Evolutionary conservation across 2,797 vertebrate species (phyloP), one percentile per base, ranked within the genome.

Genomic region (Ceryle rudis): DNA sequence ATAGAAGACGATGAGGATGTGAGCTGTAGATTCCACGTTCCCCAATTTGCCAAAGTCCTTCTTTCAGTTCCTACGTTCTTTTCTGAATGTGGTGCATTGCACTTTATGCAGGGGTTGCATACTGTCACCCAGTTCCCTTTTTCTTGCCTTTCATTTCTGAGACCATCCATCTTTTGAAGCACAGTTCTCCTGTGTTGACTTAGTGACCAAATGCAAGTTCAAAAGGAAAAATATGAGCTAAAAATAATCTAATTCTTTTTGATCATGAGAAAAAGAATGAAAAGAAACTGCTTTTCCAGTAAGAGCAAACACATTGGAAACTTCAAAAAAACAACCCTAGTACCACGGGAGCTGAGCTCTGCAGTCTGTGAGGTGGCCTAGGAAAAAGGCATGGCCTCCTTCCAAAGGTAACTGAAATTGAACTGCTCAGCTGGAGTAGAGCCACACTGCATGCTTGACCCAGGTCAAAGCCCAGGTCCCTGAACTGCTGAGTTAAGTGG

Each of bases 271-370:
- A 96, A 91, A 89, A 81, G 28, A 78, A 62, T 55, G 22, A 46
- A 88, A 84, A 92, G 16, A 87, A 94, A 66, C 58, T 52, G 52
- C 55, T 84, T 89, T 80, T 79, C 41, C 28, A 73, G 46, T 58
- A 42, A 89, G 20, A 86, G 28, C 58, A 93, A 94, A 86, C 64
- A 72, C 37, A n/a, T 26, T 70, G 13, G 39, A 79, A 67, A 65
- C 62, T 77, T 92, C 25, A 74, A 54, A 82, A 82, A 90, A 89
- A 41, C 83, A 90, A 84, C 47, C 49, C 29, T 14, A 75, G 25
- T 41, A 60, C 95, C 95, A 67, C 89, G 93, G 71, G 37, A 93
- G 96, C 96, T 97, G 95, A 97, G 83, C 81, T 97, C 33, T 87
- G 95, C 95, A 97, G 81, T 91, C 84, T 93, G 71, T 0, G 4